These are phyloP conservation scores for Marronus borbonicus DNA, from an alignment of 2,888 invertebrate genomes.

Conservation along the genomic window DNA sequence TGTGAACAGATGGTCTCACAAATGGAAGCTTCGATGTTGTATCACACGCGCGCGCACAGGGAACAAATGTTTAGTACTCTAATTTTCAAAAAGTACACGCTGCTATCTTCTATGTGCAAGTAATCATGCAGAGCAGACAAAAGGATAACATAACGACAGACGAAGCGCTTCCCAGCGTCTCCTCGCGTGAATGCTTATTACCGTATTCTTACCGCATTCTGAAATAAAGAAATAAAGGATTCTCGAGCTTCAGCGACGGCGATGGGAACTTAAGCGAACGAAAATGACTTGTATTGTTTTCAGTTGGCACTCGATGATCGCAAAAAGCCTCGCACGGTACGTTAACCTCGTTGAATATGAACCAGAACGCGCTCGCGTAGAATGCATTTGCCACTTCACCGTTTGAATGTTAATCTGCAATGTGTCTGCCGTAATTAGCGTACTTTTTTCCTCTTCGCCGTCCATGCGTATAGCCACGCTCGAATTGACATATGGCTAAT, in stretches of 20 bases:
- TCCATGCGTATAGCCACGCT: not conserved
- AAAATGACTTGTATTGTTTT: slow-evolving; percentile 36
- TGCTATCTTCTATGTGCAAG: not conserved
- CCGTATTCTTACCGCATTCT: slow-evolving; percentile 14
- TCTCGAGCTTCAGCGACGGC: slow-evolving; percentile 1
- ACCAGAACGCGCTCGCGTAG: slow-evolving; percentile 21
- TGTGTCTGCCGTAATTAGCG: slow-evolving; percentile 31
- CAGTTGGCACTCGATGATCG: slow-evolving; percentile 12
- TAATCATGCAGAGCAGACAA: not conserved
- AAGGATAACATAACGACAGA: not conserved
- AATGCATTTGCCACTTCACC: slow-evolving; percentile 30
- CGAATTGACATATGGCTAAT: slow-evolving; percentile 24
- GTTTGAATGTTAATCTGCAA: slow-evolving; percentile 32
- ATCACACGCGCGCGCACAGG: not conserved
- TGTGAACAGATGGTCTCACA: not conserved
- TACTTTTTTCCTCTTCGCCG: slow-evolving; percentile 6
- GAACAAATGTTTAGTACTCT: slow-evolving; percentile 2
- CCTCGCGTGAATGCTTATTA: slow-evolving; percentile 12
- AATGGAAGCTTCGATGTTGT: not conserved
- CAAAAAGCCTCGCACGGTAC: slow-evolving; percentile 35
- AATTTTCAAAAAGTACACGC: not conserved
- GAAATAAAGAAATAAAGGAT: slow-evolving; percentile 23
- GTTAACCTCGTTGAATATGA: slow-evolving; percentile 40
- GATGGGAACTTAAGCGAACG: slow-evolving; percentile 31
- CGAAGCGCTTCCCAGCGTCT: slow-evolving; percentile 5